phyloP scores from a whole-genome alignment of 2,113 vertebrate species.

The Ceyx melanurus region DNA sequence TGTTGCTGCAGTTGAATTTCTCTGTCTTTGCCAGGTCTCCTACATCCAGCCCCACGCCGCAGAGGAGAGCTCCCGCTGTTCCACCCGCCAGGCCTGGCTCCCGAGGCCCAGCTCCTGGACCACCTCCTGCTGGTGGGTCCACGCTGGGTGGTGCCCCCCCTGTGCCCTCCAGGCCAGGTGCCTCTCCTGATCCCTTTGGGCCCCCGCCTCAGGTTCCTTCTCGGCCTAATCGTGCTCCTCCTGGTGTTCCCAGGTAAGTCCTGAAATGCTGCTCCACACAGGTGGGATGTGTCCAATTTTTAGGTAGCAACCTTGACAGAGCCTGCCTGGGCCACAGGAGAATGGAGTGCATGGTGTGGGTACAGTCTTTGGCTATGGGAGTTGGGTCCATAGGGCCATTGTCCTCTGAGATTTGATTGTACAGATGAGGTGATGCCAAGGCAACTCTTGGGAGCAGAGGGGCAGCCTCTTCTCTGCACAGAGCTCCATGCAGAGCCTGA shows the following conservation, averaged over 20 bases:
- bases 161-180: constrained; percentile 94
- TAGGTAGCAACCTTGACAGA: not conserved
- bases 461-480: not conserved
- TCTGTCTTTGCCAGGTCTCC: constrained; percentile 84
- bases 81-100: constrained; percentile 90
- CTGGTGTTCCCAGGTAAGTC: constrained; percentile 96
- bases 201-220: constrained; percentile 94
- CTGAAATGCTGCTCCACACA: fast-evolving
- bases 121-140: constrained; percentile 87
- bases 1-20: constrained; percentile 53
- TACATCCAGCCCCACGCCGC: constrained; percentile 93
- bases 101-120: constrained; percentile 91
- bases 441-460: not conserved
- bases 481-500: not conserved
- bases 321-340: not conserved
- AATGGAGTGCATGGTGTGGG: not conserved
- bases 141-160: constrained; percentile 87
- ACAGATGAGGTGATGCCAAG: not conserved
- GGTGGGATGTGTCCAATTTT: not conserved
- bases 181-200: constrained; percentile 93
- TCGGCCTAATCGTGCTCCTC: constrained; percentile 95
- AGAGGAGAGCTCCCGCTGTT: constrained; percentile 93
- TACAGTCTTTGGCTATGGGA: not conserved
- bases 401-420: not conserved
- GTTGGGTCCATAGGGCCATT: fast-evolving